Percentiles rank a stretch among this genome's conserved stretches.
These are phyloP conservation scores for Venusia cambrica DNA, from an alignment of 2,888 invertebrate genomes.

Conservation along the genomic window DNA sequence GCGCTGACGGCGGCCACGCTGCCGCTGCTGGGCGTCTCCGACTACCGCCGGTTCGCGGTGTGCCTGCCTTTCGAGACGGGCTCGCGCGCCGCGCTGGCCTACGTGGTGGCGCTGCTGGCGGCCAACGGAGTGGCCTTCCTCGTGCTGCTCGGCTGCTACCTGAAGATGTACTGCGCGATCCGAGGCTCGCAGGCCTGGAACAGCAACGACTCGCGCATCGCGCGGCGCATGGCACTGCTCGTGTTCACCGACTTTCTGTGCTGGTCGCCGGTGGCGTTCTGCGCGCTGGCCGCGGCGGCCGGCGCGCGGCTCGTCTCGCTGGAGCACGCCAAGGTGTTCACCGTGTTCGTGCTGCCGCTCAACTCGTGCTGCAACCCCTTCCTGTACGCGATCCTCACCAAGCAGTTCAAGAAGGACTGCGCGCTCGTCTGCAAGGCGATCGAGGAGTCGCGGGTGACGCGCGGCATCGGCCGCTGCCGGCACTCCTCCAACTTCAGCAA, in stretches of 20 bases:
- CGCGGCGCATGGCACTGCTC: conserved; percentile 97
- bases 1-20: conserved; percentile 92
- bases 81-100: conserved; percentile 88
- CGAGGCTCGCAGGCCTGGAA: conserved; percentile 99
- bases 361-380: conserved; percentile 99
- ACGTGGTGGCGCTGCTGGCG: conserved; percentile 94
- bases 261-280: conserved; percentile 99
- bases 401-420: conserved; percentile 98
- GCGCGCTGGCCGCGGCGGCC: conserved; percentile 95
- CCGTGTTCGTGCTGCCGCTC: conserved; percentile 96
- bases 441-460: conserved; percentile 94
- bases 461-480: conserved; percentile 91
- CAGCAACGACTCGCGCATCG: conserved; percentile 97
- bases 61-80: conserved; percentile 97
- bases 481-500: conserved; percentile 94
- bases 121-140: conserved; percentile 97
- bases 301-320: conserved; percentile 94
- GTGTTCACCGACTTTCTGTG: conserved; percentile 98
- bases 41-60: conserved; percentile 97
- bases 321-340: conserved; percentile 97
- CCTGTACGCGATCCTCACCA: conserved; percentile 97
- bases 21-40: conserved; percentile 94
- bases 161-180: conserved; percentile 98
- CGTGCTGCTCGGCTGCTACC: conserved; percentile 96
- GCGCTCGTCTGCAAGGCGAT: conserved; percentile 97